Evolutionary conservation across 23 tunicate species (phyloP).

Genomic region (Oikopleura dioica): DNA sequence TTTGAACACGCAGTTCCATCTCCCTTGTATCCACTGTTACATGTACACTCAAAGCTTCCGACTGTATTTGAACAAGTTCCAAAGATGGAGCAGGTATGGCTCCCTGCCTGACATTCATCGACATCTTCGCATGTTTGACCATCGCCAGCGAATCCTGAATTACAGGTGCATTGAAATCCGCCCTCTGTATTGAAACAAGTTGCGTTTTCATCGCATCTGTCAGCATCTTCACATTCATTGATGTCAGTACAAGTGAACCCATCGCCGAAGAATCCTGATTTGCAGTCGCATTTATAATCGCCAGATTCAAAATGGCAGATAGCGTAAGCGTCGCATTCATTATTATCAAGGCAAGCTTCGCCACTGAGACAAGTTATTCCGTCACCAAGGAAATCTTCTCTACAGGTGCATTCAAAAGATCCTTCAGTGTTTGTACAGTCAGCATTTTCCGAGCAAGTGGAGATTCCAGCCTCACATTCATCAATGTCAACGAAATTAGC

Average conservation of each 20-base stretch:
- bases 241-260: not conserved
- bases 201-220: not conserved
- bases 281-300: conserved; percentile 14
- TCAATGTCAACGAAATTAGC: conserved; percentile 15
- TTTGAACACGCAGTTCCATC: not conserved
- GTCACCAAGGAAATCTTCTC: not conserved
- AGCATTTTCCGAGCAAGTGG: not conserved
- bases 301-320: not conserved
- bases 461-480: not conserved
- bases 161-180: not conserved
- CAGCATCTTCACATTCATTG: not conserved
- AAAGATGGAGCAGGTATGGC: not conserved
- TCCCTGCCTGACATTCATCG: not conserved
- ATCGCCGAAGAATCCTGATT: conserved; percentile 8
- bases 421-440: conserved; percentile 11
- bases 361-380: no score
- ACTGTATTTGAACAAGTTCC: not conserved
- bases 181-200: not conserved
- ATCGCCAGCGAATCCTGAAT: not conserved
- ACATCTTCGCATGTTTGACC: not conserved
- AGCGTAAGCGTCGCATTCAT: conserved; percentile 11
- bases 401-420: conserved; percentile 14
- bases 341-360: not conserved
- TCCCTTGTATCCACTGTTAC: conserved; percentile 11
- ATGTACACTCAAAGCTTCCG: not conserved